phyloP scores from a whole-genome alignment of 2,888 invertebrate species.

The Anorthoa munda region DNA sequence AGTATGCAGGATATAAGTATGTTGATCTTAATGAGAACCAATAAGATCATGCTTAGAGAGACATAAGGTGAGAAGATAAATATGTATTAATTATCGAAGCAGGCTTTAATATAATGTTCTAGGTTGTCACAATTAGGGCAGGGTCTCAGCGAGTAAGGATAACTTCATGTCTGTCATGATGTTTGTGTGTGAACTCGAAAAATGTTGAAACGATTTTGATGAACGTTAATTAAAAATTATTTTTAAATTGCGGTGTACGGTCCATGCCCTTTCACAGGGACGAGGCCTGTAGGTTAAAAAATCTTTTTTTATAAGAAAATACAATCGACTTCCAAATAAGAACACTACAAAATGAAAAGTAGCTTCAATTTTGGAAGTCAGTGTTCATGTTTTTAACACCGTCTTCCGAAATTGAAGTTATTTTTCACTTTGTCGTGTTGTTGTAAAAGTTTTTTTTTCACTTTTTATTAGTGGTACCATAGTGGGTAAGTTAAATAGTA shows the following conservation, averaged over 20 bases:
- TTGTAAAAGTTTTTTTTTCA: too few species aligned
- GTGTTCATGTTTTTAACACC: too few species aligned
- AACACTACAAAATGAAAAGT: too few species aligned
- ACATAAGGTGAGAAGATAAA: slow-evolving; percentile 54
- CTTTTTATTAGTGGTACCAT: too few species aligned
- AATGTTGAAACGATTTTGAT: slow-evolving; percentile 22
- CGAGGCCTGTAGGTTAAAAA: too few species aligned
- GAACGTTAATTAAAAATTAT: not conserved
- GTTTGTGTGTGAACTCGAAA: slow-evolving; percentile 28
- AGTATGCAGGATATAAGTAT: slow-evolving; percentile 4
- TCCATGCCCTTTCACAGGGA: too few species aligned
- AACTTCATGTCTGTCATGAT: slow-evolving; percentile 36
- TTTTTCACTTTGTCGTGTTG: too few species aligned
- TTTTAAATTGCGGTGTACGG: not conserved
- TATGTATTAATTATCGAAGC: slow-evolving; percentile 67
- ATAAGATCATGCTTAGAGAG: slow-evolving; percentile 55
- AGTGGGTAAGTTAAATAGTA: too few species aligned
- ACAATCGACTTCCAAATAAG: too few species aligned
- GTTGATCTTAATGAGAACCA: slow-evolving; percentile 53
- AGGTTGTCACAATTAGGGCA: slow-evolving; percentile 65
- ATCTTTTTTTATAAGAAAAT: too few species aligned
- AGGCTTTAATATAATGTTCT: slow-evolving; percentile 59
- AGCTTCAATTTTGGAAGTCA: too few species aligned
- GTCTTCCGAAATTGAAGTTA: too few species aligned
- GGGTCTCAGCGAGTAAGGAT: slow-evolving; percentile 59